Conservation (phyloP, 2,888 invertebrate genomes). For the Nasonovia ribisnigri region DNA sequence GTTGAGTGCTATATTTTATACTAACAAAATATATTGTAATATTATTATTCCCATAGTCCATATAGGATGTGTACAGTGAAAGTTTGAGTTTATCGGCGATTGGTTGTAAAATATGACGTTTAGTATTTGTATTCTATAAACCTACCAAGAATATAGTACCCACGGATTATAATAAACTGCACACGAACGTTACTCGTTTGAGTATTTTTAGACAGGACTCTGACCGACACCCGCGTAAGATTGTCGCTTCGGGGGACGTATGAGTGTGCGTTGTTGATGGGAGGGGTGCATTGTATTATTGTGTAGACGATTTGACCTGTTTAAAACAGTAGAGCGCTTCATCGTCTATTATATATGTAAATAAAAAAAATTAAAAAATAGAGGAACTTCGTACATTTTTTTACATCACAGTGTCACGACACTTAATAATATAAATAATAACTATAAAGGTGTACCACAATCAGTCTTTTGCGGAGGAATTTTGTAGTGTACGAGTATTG, state of each 20-base stretch:
- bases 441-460: not conserved
- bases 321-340: not conserved
- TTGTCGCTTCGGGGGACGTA: constrained; percentile 11
- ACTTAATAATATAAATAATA: not conserved
- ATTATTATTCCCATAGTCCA: not conserved
- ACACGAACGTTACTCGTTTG: not conserved
- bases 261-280: not conserved
- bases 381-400: not conserved
- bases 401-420: not conserved
- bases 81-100: not conserved
- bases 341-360: not conserved
- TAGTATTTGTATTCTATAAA: not conserved
- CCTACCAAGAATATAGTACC: not conserved
- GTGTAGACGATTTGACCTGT: not conserved
- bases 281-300: not conserved
- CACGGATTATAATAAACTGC: not conserved
- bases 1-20: not conserved
- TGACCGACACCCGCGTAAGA: not conserved
- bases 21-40: not conserved
- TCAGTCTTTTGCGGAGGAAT: not conserved
- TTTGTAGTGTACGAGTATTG: not conserved
- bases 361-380: no score
- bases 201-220: not conserved
- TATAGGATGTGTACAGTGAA: not conserved
- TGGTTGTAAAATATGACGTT: not conserved